A percentile compares a stretch with the other conserved stretches of the same genome.
These are phyloP conservation scores for Pogonus chalceus DNA, from an alignment of 1,140 invertebrate species.

Conservation along the genomic window DNA sequence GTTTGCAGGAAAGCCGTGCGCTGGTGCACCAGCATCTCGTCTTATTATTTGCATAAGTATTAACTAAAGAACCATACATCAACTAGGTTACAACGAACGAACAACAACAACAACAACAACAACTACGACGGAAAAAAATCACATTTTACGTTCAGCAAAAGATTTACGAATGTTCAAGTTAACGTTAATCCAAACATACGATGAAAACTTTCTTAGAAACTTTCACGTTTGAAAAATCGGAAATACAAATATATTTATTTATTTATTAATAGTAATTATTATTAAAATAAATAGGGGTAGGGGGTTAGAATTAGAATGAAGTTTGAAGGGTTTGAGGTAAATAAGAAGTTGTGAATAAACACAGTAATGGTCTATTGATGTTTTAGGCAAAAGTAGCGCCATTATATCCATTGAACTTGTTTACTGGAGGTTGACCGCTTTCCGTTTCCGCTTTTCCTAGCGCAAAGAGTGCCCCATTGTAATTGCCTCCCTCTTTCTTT, in stretches of 20 bases:
- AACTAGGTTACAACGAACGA: background rate
- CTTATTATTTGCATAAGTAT: background rate
- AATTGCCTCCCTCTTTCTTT: too few species aligned
- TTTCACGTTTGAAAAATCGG: background rate
- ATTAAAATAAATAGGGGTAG: too few species aligned
- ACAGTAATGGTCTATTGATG: constrained; percentile 1
- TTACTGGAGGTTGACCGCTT: constrained; percentile 4
- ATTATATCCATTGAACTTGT: background rate
- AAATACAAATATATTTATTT: too few species aligned
- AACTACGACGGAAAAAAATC: background rate
- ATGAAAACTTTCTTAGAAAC: background rate
- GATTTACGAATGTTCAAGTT: background rate
- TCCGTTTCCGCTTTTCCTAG: background rate
- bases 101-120: background rate
- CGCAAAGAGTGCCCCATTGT: too few species aligned
- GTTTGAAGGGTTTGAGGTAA: background rate
- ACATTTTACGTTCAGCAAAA: background rate
- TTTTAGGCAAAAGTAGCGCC: background rate
- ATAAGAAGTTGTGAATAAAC: background rate
- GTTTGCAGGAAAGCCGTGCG: background rate
- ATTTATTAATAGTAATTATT: too few species aligned
- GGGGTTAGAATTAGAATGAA: background rate
- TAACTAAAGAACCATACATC: background rate
- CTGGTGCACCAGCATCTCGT: background rate
- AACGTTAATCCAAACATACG: background rate